Percentiles rank a stretch among this genome's conserved stretches.
Conservation (phyloP, 2,888 invertebrate species). For the Pammene fasciana region DNA sequence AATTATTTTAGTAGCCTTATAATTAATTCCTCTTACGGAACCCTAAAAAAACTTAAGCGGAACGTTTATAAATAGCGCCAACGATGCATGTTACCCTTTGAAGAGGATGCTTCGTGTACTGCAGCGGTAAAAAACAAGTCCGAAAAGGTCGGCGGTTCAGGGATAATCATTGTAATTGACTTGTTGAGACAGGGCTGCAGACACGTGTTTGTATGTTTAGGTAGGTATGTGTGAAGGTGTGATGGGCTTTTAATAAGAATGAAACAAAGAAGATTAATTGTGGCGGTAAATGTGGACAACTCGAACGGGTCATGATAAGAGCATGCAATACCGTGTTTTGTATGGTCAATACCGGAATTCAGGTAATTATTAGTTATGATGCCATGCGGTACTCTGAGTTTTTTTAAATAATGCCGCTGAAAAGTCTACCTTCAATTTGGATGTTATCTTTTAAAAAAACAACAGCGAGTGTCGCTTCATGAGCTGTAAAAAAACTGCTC, state of each 20-base stretch:
- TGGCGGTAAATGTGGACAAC: too few species aligned
- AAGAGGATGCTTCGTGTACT: slow-evolving; percentile 49
- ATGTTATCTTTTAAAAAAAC: too few species aligned
- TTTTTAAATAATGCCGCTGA: too few species aligned
- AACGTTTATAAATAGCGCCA: slow-evolving; percentile 77
- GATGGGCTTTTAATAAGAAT: background rate
- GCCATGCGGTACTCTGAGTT: too few species aligned
- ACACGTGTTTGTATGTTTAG: slow-evolving; percentile 4
- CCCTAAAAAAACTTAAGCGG: slow-evolving; percentile 58
- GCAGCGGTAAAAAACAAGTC: slow-evolving; percentile 50
- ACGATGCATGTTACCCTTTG: slow-evolving; percentile 73
- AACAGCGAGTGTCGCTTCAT: too few species aligned
- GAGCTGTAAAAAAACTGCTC: too few species aligned
- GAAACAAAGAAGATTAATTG: too few species aligned
- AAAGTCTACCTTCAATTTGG: too few species aligned
- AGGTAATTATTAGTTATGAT: too few species aligned
- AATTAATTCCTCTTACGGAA: slow-evolving; percentile 6
- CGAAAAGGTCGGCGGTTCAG: slow-evolving; percentile 34
- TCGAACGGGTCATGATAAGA: too few species aligned
- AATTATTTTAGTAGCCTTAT: background rate
- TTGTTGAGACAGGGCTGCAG: slow-evolving; percentile 14
- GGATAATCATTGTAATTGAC: slow-evolving; percentile 32
- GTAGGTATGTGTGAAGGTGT: background rate
- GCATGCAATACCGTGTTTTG: too few species aligned
- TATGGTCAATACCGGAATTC: too few species aligned